Conservation (phyloP, 2,888 invertebrate species). For the Escarpia spicata region DNA sequence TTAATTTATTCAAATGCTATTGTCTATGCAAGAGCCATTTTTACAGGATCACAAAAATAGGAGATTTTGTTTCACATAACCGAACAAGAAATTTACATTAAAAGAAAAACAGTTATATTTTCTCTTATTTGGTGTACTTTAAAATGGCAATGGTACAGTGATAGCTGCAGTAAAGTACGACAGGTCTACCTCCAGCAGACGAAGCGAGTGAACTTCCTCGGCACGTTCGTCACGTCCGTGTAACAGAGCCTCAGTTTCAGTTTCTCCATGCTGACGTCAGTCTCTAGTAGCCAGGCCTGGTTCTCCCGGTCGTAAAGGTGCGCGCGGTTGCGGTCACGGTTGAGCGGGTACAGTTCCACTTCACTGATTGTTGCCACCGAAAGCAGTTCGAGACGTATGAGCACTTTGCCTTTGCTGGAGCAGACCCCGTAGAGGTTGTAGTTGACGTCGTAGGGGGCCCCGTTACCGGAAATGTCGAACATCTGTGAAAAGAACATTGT, state of each 20-base stretch:
- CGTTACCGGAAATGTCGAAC: conserved; percentile 53
- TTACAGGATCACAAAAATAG: no score
- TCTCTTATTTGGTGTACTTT: no score
- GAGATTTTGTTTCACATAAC: no score
- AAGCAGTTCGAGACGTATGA: conserved; percentile 78
- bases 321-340: conserved; percentile 52
- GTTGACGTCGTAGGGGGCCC: conserved; percentile 43
- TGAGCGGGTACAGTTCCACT: conserved; percentile 64
- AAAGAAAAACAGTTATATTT: no score
- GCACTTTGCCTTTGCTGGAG: conserved; percentile 64
- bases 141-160: no score
- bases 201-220: conserved; percentile 77
- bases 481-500: conserved; percentile 29
- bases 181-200: conserved; percentile 52
- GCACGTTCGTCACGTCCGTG: conserved; percentile 72
- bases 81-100: no score
- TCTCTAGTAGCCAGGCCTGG: conserved; percentile 81
- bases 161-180: not conserved
- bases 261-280: conserved; percentile 80
- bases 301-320: conserved; percentile 84
- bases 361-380: conserved; percentile 78
- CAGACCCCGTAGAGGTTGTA: conserved; percentile 51
- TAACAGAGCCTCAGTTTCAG: conserved; percentile 77
- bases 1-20: no score
- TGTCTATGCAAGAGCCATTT: no score